These are phyloP conservation scores for Drosophila falleni DNA, from an alignment of 2,888 invertebrate species.

Conservation along the genomic window DNA sequence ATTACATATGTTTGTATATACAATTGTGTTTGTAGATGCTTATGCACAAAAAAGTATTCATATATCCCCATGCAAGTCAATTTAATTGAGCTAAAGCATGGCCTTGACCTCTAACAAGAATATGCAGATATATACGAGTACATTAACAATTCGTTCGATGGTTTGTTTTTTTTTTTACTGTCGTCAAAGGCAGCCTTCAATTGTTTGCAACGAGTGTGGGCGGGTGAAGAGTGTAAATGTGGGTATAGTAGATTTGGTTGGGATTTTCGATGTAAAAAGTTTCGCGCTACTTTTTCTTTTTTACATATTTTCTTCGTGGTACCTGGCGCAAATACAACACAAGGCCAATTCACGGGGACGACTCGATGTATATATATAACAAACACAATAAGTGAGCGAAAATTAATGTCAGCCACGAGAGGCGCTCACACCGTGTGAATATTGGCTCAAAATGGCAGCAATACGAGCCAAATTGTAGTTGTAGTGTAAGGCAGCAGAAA, in stretches of 20 bases:
- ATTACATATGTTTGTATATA: background rate
- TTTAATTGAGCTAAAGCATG: conserved; percentile 26
- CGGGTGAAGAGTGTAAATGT: background rate
- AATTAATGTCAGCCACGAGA: conserved; percentile 54
- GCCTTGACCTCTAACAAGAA: conserved; percentile 43
- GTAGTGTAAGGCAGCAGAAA: conserved; percentile 29
- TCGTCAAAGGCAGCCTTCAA: conserved; percentile 76
- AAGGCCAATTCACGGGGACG: conserved; percentile 68
- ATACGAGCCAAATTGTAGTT: conserved; percentile 35
- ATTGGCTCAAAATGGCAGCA: conserved; percentile 55
- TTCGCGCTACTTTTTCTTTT: conserved; percentile 68
- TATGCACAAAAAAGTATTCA: background rate
- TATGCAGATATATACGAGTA: conserved; percentile 31
- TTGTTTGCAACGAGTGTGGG: conserved; percentile 43
- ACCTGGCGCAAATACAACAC: conserved; percentile 73
- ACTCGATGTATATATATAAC: conserved; percentile 47
- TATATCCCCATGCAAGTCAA: conserved; percentile 10
- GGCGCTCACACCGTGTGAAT: conserved; percentile 48
- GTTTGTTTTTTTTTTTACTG: conserved; percentile 55
- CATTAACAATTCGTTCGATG: conserved; percentile 44
- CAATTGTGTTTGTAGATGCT: background rate
- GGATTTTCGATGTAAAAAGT: conserved; percentile 53
- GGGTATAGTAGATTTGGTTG: conserved; percentile 5
- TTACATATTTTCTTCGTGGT: conserved; percentile 60
- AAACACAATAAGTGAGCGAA: conserved; percentile 56